These are phyloP conservation scores for Jordanella pulchra DNA, from an alignment of 2,797 vertebrate species.

Conservation along the genomic window DNA sequence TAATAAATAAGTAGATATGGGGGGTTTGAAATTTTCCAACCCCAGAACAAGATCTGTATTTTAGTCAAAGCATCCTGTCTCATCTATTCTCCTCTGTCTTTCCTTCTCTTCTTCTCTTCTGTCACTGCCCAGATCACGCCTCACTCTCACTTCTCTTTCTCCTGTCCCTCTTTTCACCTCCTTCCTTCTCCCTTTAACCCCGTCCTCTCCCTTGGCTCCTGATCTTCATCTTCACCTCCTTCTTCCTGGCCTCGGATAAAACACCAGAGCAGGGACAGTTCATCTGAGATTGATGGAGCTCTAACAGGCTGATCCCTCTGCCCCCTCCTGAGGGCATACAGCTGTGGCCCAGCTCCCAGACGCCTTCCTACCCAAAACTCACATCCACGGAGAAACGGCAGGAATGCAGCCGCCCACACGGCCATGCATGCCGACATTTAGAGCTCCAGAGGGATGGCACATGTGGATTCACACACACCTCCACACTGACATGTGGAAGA, in stretches of 20 bases:
- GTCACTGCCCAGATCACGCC: slow-evolving; percentile 49
- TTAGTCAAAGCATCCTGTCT: background rate
- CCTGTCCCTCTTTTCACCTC: slow-evolving; percentile 10
- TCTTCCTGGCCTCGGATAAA: slow-evolving; percentile 24
- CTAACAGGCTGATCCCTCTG: slow-evolving; percentile 69
- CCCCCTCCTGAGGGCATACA: slow-evolving; percentile 69
- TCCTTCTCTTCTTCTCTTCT: slow-evolving; percentile 29
- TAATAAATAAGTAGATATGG: background rate
- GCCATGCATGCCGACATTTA: slow-evolving; percentile 64
- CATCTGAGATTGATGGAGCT: slow-evolving; percentile 63
- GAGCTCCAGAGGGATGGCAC: slow-evolving; percentile 45
- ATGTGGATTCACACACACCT: slow-evolving; percentile 62
- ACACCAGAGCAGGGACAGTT: slow-evolving; percentile 41
- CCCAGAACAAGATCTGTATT: background rate
- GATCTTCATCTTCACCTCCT: slow-evolving; percentile 37
- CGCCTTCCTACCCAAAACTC: slow-evolving; percentile 60
- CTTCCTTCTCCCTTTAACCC: slow-evolving; percentile 7
- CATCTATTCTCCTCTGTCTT: too few species aligned
- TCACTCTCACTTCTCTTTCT: slow-evolving; percentile 35
- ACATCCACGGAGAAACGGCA: slow-evolving; percentile 50
- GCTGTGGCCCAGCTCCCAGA: slow-evolving; percentile 63
- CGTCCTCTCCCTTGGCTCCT: slow-evolving; percentile 26
- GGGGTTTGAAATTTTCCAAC: background rate
- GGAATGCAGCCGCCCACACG: slow-evolving; percentile 65
- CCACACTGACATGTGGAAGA: slow-evolving; percentile 48